Evolutionary conservation across 1,140 invertebrate genomes (phyloP).

Genomic region (Hylyphantes graminicola): DNA sequence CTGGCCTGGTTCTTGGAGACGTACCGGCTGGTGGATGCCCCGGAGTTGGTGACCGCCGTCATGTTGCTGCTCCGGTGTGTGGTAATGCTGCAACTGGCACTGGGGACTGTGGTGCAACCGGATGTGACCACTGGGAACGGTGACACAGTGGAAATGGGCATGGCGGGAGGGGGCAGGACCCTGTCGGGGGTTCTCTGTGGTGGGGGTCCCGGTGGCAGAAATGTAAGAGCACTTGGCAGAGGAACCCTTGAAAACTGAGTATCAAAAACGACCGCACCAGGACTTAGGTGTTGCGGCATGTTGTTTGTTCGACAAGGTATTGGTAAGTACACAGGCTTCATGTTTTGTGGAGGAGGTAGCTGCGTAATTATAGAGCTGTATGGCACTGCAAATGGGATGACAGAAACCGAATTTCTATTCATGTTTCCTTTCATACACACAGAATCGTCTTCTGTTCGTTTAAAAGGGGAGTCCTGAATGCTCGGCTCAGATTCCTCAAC

Average conservation of each 20-base stretch:
- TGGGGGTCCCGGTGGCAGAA: slow-evolving; percentile 25
- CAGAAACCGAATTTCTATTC: slow-evolving; percentile 35
- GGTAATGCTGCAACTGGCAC: slow-evolving; percentile 46
- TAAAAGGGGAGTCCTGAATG: slow-evolving; percentile 30
- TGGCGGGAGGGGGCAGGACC: slow-evolving; percentile 23
- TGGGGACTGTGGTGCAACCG: slow-evolving; percentile 47
- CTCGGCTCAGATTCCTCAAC: slow-evolving; percentile 26
- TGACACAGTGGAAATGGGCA: slow-evolving; percentile 38
- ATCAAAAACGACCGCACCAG: slow-evolving; percentile 57
- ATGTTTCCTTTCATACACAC: slow-evolving; percentile 34
- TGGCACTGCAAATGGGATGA: slow-evolving; percentile 39
- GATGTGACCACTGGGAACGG: slow-evolving; percentile 59
- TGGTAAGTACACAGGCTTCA: slow-evolving; percentile 53
- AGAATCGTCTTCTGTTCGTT: slow-evolving; percentile 46
- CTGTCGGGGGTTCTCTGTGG: slow-evolving; percentile 54
- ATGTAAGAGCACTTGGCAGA: slow-evolving; percentile 60
- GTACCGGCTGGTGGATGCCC: slow-evolving; percentile 23
- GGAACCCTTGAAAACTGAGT: slow-evolving; percentile 55
- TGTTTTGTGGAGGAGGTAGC: slow-evolving; percentile 40
- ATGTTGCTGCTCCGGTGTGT: slow-evolving; percentile 45
- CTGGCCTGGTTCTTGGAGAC: slow-evolving; percentile 23
- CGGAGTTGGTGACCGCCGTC: slow-evolving; percentile 51
- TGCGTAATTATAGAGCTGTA: slow-evolving; percentile 45
- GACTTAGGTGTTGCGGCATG: slow-evolving; percentile 30
- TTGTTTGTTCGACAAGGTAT: slow-evolving; percentile 50